These are phyloP conservation scores for Oikopleura dioica DNA, from an alignment of 23 tunicate genomes.

Conservation along the genomic window DNA sequence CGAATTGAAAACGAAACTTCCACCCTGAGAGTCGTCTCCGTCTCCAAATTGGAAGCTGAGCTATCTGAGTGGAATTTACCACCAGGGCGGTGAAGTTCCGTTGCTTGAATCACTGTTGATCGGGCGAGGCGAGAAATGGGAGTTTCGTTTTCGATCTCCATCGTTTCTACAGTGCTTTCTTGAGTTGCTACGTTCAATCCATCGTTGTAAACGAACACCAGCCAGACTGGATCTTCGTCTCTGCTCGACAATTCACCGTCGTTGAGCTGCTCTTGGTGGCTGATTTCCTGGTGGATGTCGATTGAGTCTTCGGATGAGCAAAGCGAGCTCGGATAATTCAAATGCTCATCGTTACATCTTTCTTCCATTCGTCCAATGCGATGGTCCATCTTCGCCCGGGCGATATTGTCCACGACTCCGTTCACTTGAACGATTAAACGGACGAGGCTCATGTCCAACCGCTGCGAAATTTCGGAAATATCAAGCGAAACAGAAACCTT, in stretches of 20 bases:
- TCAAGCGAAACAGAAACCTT: background rate
- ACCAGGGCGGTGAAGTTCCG: no score
- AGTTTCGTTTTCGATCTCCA: no score
- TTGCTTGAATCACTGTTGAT: no score
- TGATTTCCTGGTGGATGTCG: no score
- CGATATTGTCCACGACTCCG: background rate
- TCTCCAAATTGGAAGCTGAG: conserved; percentile 13
- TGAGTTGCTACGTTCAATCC: no score
- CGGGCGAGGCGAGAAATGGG: no score
- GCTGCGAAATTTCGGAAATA: background rate
- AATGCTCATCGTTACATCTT: background rate
- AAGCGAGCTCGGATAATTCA: background rate
- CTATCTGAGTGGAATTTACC: no score
- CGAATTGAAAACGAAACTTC: background rate
- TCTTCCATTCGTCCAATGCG: conserved; percentile 11
- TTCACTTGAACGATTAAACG: background rate
- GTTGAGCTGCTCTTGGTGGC: no score
- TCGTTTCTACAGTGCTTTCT: no score
- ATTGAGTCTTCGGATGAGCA: background rate
- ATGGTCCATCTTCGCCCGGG: conserved; percentile 10
- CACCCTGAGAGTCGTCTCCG: background rate
- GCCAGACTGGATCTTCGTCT: no score
- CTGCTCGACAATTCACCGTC: no score
- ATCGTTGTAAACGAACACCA: no score
- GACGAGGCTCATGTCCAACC: background rate